phyloP scores from a whole-genome alignment of 1,140 invertebrate species.

The Muscidifurax raptorellus region DNA sequence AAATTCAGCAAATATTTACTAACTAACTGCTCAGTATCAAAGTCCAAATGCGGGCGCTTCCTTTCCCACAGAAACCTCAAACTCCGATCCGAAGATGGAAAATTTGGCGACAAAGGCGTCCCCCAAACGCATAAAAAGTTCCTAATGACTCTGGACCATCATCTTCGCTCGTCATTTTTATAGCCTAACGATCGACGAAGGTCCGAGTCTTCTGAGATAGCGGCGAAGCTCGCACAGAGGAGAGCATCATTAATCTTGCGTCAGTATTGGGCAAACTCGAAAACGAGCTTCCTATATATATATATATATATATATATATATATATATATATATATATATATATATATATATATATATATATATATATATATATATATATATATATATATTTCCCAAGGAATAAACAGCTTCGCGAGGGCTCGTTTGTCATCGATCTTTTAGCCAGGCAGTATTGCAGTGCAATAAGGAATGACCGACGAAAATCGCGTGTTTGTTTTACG shows the following conservation, averaged over 20 bases:
- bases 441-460: background rate
- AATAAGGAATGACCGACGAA: slow-evolving; percentile 21
- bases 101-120: background rate
- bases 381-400: background rate
- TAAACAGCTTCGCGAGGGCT: background rate
- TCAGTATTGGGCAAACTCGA: background rate
- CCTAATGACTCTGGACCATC: background rate
- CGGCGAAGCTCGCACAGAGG: background rate
- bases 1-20: too few relatives aligned
- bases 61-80: too few relatives aligned
- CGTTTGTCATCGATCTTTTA: slow-evolving; percentile 40
- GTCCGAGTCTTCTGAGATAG: background rate
- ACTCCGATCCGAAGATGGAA: background rate
- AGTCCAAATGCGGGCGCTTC: too few relatives aligned
- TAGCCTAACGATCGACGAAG: background rate
- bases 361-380: too few relatives aligned
- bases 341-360: too few relatives aligned
- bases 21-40: too few relatives aligned
- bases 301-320: too few relatives aligned
- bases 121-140: too few relatives aligned
- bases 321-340: too few relatives aligned
- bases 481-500: slow-evolving; percentile 33
- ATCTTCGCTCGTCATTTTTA: slow-evolving; percentile 5
- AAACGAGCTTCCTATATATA: slow-evolving; percentile 4
- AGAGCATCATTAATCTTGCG: slow-evolving; percentile 34